Evolutionary conservation across 2,797 vertebrate genomes (phyloP).

Genomic region (Smutsia gigantea): DNA sequence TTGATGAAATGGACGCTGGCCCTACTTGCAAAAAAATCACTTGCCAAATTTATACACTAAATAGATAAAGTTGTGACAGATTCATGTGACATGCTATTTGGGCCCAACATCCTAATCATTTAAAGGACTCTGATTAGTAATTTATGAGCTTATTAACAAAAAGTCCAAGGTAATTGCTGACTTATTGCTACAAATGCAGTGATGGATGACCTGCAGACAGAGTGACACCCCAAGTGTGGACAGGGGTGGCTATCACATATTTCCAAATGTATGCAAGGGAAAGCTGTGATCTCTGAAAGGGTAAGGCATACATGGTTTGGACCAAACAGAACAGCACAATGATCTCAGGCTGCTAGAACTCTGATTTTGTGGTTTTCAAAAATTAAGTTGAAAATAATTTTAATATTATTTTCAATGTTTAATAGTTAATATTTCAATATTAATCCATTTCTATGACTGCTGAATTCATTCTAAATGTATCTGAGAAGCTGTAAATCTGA

Average conservation of each 20-base stretch:
- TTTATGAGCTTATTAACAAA: slow-evolving; percentile 77
- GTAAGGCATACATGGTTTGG: background rate
- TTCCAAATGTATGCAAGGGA: background rate
- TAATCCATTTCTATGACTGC: background rate
- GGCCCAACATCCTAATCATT: slow-evolving; percentile 69
- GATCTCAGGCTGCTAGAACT: background rate
- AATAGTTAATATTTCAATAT: background rate
- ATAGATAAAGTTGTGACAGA: slow-evolving; percentile 50
- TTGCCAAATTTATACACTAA: background rate
- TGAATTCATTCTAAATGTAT: slow-evolving; percentile 6
- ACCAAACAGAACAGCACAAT: background rate
- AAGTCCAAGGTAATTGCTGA: slow-evolving; percentile 68
- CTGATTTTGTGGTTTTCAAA: slow-evolving; percentile 21
- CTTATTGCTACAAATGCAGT: slow-evolving; percentile 31
- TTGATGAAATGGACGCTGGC: background rate
- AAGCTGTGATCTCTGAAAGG: background rate
- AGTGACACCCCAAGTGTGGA: slow-evolving; percentile 14
- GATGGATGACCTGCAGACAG: slow-evolving; percentile 48
- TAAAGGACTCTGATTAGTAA: slow-evolving; percentile 73
- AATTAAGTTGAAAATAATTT: slow-evolving; percentile 30
- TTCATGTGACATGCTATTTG: slow-evolving; percentile 15
- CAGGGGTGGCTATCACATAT: background rate
- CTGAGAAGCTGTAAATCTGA: background rate
- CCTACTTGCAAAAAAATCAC: background rate
- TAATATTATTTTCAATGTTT: slow-evolving; percentile 24